A percentile compares a stretch with the other conserved stretches of the same genome.
phyloP scores from a whole-genome alignment of 2,113 vertebrate genomes.

The Mirza zaza region DNA sequence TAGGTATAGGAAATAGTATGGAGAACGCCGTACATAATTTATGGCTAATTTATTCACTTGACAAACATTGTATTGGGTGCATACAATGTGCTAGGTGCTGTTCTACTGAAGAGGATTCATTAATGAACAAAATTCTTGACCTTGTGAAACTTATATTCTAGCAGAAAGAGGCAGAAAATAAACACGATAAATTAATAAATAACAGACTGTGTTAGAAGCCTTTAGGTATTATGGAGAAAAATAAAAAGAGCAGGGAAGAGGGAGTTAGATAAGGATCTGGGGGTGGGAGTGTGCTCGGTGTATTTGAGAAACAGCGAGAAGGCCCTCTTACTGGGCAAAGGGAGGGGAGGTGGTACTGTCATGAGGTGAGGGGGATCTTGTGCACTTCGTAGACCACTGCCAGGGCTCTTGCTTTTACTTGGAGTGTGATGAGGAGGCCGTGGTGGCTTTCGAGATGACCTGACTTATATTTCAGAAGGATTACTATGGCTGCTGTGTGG shows the following conservation, averaged over 20 bases:
- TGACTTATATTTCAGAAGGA: neutral
- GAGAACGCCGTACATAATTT: neutral
- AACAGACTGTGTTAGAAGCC: neutral
- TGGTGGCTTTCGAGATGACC: neutral
- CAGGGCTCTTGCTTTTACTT: neutral
- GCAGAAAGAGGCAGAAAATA: neutral
- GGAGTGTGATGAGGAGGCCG: neutral
- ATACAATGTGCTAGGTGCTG: neutral
- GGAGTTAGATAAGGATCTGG: neutral
- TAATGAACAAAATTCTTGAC: neutral
- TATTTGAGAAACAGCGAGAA: neutral
- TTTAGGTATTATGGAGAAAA: neutral
- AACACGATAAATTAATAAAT: neutral
- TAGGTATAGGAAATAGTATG: neutral
- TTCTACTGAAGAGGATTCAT: neutral
- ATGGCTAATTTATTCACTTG: neutral
- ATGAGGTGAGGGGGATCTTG: neutral
- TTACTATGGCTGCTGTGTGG: neutral
- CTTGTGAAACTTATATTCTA: neutral
- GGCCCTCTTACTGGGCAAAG: neutral
- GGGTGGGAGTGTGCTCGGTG: neutral
- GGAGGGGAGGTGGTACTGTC: neutral
- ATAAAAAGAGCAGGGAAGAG: neutral
- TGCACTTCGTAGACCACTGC: neutral
- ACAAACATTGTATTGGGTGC: neutral